Evolutionary conservation across 2,113 vertebrate species (phyloP).

Genomic region (Psittacula cyanocephala): DNA sequence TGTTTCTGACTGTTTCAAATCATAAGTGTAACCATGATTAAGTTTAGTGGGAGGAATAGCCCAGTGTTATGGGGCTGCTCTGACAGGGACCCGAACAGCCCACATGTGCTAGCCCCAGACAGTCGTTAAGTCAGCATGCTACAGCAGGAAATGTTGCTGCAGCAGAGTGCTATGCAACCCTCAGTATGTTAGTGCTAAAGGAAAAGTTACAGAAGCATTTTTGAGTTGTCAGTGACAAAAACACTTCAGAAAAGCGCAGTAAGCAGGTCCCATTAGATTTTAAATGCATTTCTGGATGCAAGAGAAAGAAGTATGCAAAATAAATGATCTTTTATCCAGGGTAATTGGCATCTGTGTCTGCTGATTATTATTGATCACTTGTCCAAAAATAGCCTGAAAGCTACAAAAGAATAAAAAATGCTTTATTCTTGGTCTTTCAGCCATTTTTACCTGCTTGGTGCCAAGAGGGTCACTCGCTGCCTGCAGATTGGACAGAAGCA

Average conservation of each 20-base stretch:
- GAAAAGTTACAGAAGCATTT: not conserved
- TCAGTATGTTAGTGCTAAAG: not conserved
- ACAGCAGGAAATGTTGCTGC: not conserved
- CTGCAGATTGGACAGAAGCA: not conserved
- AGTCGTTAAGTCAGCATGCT: not conserved
- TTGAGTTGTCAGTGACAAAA: not conserved
- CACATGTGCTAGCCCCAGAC: not conserved
- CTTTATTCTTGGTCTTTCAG: not conserved
- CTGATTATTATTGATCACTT: not conserved
- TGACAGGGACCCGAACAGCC: not conserved
- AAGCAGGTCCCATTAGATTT: not conserved
- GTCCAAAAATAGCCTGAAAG: not conserved
- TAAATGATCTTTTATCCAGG: not conserved
- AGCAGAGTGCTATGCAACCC: not conserved
- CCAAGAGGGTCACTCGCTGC: not conserved
- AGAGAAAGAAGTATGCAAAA: not conserved
- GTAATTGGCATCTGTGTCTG: not conserved
- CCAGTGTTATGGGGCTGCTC: fast-evolving
- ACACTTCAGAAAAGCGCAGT: not conserved
- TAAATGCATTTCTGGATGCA: not conserved
- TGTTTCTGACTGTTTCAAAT: not conserved
- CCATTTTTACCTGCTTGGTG: not conserved
- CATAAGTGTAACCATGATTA: not conserved
- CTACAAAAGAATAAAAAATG: not conserved
- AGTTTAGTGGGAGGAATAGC: not conserved